phyloP scores from a whole-genome alignment of 2,113 vertebrate species.

The Crypturellus undulatus region DNA sequence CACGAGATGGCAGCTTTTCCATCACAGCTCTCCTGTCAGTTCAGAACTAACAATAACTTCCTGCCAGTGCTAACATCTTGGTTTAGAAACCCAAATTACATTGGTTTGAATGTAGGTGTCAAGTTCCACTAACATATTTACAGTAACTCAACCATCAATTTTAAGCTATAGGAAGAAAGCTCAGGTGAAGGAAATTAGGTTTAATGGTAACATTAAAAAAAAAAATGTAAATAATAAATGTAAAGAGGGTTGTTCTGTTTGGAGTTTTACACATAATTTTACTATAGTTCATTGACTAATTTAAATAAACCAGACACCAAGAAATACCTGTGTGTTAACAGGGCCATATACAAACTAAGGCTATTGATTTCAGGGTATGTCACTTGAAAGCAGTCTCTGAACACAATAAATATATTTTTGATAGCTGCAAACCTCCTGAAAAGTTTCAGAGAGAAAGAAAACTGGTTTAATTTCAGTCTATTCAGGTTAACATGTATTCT shows the following conservation, averaged over 20 bases:
- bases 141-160: neutral
- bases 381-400: neutral
- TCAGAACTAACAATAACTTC: neutral
- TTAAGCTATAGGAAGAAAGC: neutral
- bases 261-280: neutral
- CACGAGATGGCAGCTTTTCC: neutral
- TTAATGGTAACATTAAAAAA: neutral
- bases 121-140: neutral
- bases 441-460: neutral
- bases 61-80: neutral
- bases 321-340: neutral
- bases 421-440: neutral
- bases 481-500: neutral
- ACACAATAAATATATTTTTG: neutral
- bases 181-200: neutral
- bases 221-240: neutral
- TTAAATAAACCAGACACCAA: neutral
- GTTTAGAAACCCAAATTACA: neutral
- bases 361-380: neutral
- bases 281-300: neutral
- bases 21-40: neutral
- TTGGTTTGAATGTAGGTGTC: neutral
- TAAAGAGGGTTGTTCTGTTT: neutral
- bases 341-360: neutral
- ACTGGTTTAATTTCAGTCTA: neutral